phyloP scores from a whole-genome alignment of 1,140 invertebrate species.

The Conopomorpha cramerella region DNA sequence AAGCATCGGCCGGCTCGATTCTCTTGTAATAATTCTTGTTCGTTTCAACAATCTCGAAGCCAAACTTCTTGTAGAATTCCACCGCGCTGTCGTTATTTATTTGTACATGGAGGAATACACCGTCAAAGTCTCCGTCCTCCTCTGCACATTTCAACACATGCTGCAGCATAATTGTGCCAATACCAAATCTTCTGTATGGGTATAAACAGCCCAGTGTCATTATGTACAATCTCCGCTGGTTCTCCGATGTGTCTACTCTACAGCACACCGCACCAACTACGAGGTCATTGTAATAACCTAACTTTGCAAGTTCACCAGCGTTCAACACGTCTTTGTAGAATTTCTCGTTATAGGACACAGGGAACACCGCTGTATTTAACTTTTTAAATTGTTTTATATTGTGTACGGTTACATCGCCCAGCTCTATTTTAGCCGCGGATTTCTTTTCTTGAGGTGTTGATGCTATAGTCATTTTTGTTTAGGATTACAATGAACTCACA shows the following conservation, averaged over 20 bases:
- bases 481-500: too few species aligned
- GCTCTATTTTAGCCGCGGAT: conserved; percentile 87
- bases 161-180: conserved; percentile 95
- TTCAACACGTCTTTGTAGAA: conserved; percentile 99
- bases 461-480: too few species aligned
- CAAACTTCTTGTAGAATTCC: conserved; percentile 99
- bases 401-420: conserved; percentile 97
- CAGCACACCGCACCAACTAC: conserved; percentile 99
- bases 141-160: conserved; percentile 96
- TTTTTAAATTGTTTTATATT: conserved; percentile 98
- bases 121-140: conserved; percentile 95
- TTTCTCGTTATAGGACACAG: conserved; percentile 99
- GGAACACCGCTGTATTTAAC: conserved; percentile 97
- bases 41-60: conserved; percentile 97
- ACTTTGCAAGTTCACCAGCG: conserved; percentile 94
- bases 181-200: conserved; percentile 92
- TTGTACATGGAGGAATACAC: conserved; percentile 98
- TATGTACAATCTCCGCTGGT: conserved; percentile 92
- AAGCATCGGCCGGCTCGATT: conserved; percentile 98
- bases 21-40: conserved; percentile 99
- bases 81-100: conserved; percentile 98
- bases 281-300: conserved; percentile 99
- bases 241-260: conserved; percentile 92
- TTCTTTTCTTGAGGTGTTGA: too few species aligned
- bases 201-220: conserved; percentile 99